phyloP scores from a whole-genome alignment of 2,888 invertebrate genomes.

The Drosophila rellima region DNA sequence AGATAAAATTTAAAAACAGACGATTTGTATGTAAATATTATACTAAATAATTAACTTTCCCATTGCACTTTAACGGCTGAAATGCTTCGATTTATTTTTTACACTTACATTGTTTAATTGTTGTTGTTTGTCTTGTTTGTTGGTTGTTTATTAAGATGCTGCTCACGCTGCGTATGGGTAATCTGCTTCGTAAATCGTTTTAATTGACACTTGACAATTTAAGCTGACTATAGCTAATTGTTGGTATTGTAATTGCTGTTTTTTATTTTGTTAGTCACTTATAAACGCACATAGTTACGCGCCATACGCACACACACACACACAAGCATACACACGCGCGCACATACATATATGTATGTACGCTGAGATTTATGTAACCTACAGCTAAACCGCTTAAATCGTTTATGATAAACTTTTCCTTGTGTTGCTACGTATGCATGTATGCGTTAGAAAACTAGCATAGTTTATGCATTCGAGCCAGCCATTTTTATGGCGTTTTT shows the following conservation, averaged over 20 bases:
- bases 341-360: constrained; percentile 31
- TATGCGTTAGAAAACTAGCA: not conserved
- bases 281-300: constrained; percentile 27
- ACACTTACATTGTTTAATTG: constrained; percentile 64
- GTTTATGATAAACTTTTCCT: constrained; percentile 8
- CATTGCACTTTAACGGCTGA: not conserved
- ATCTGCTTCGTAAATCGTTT: constrained; percentile 34
- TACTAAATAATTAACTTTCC: not conserved
- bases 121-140: constrained; percentile 15
- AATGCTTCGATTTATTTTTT: not conserved
- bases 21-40: not conserved
- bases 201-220: constrained; percentile 67
- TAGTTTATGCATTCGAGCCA: constrained; percentile 26
- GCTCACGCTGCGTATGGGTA: constrained; percentile 48
- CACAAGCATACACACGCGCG: constrained; percentile 35
- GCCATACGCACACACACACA: constrained; percentile 37
- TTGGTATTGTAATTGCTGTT: constrained; percentile 10
- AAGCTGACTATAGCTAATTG: constrained; percentile 28
- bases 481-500: constrained; percentile 50
- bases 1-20: constrained; percentile 5
- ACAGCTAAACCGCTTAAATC: constrained; percentile 49
- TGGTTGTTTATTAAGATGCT: constrained; percentile 5
- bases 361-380: constrained; percentile 73
- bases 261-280: constrained; percentile 36
- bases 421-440: not conserved